These are phyloP conservation scores for Perdita meconis DNA, from an alignment of 2,888 invertebrate species.

Conservation along the genomic window DNA sequence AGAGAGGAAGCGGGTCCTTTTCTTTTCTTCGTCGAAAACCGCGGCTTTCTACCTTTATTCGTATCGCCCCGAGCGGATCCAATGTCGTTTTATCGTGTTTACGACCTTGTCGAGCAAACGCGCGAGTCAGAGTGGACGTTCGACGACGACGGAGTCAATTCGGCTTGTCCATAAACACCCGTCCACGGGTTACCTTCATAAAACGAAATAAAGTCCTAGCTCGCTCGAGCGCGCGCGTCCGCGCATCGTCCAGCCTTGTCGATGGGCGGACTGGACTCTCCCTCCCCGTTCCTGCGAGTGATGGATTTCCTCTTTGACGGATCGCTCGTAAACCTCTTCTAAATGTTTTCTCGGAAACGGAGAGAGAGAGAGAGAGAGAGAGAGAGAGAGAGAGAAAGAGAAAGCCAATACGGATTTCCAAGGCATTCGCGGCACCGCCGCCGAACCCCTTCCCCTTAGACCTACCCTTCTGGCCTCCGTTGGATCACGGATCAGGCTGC, in stretches of 20 bases:
- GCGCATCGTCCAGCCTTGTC: constrained; percentile 52
- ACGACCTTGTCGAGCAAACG: constrained; percentile 68
- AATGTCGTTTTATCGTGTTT: constrained; percentile 70
- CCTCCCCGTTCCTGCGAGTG: constrained; percentile 77
- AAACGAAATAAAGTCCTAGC: constrained; percentile 73
- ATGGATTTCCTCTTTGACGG: constrained; percentile 81
- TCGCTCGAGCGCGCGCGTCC: background rate
- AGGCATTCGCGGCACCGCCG: constrained; percentile 19
- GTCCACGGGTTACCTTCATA: constrained; percentile 72
- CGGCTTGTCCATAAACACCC: constrained; percentile 69
- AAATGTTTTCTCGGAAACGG: constrained; percentile 74
- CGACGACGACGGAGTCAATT: constrained; percentile 60
- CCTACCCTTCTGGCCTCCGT: constrained; percentile 26
- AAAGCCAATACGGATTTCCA: constrained; percentile 65
- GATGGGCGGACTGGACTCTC: constrained; percentile 72
- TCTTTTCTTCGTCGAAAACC: constrained; percentile 37
- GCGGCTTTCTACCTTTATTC: constrained; percentile 58
- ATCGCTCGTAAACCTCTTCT: constrained; percentile 80
- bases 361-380: constrained; percentile 55
- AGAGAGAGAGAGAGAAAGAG: background rate
- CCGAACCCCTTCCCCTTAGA: no score
- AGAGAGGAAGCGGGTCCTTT: constrained; percentile 2
- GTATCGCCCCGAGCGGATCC: constrained; percentile 62
- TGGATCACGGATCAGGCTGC: constrained; percentile 48
- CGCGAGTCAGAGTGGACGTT: constrained; percentile 53